phyloP scores from a whole-genome alignment of 1,140 invertebrate species.

The Heliconius congener region DNA sequence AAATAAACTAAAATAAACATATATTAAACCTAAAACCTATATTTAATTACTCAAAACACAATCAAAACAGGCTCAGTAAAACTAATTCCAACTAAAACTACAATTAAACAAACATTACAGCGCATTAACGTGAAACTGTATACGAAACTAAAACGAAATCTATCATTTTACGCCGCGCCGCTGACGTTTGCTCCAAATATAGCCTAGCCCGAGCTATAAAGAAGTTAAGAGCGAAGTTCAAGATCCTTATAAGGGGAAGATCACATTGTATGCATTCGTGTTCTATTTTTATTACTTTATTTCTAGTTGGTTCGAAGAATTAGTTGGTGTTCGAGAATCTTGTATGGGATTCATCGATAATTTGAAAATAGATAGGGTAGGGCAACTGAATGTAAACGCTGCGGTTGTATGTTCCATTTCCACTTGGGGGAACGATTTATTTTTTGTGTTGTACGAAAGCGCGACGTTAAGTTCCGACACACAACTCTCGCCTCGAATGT shows the following conservation, averaged over 20 bases:
- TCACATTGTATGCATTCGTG: conserved; percentile 6
- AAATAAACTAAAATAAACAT: too few relatives aligned
- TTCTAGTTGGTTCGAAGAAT: background rate
- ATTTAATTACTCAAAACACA: background rate
- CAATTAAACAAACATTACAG: background rate
- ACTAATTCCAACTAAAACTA: background rate
- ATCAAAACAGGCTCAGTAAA: conserved; percentile 1
- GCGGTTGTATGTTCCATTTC: background rate
- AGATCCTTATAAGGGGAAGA: conserved; percentile 8
- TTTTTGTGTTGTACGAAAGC: background rate
- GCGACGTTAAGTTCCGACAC: background rate
- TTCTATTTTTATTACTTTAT: background rate
- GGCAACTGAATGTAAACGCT: background rate
- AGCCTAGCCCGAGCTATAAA: conserved; percentile 9
- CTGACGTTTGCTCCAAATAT: conserved; percentile 12
- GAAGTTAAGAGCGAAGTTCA: conserved; percentile 13
- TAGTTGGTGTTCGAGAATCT: background rate
- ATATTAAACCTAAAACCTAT: background rate
- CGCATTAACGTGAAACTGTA: background rate
- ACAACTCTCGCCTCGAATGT: background rate
- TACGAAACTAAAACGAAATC: conserved; percentile 5
- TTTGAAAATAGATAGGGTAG: background rate
- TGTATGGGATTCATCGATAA: background rate
- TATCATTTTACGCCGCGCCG: background rate
- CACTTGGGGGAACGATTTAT: background rate